A percentile compares a stretch with the other conserved stretches of the same genome.
Evolutionary conservation across 1,140 invertebrate species (phyloP).

Genomic region (Formica exsecta): DNA sequence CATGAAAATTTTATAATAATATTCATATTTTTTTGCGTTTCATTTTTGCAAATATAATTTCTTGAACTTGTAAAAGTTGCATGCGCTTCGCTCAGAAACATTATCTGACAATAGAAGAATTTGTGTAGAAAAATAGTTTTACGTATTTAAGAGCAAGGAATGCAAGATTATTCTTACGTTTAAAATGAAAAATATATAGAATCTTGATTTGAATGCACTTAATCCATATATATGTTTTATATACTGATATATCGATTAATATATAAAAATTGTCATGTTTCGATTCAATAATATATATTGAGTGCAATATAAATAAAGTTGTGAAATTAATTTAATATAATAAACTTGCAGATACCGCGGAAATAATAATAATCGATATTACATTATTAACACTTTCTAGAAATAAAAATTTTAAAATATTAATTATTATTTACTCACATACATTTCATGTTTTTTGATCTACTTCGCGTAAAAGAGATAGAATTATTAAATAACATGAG

Average conservation of each 20-base stretch:
- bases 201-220: constrained; percentile 6
- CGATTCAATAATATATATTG: background rate
- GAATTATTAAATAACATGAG: background rate
- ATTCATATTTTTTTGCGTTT: background rate
- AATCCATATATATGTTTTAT: background rate
- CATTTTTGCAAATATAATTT: background rate
- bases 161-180: background rate
- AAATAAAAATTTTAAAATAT: constrained; percentile 8
- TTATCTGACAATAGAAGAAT: background rate
- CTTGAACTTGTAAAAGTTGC: background rate
- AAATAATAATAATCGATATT: constrained; percentile 8
- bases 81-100: background rate
- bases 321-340: constrained; percentile 43
- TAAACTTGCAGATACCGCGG: background rate
- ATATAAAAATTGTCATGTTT: constrained; percentile 5
- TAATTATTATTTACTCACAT: background rate
- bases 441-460: background rate
- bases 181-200: background rate
- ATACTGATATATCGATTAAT: constrained; percentile 1
- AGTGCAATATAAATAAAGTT: background rate
- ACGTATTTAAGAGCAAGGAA: background rate
- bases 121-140: background rate
- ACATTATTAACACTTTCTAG: constrained; percentile 18
- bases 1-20: background rate
- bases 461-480: background rate